Conservation (phyloP, 2,113 vertebrate genomes). For the Brienomyrus longianalis region DNA sequence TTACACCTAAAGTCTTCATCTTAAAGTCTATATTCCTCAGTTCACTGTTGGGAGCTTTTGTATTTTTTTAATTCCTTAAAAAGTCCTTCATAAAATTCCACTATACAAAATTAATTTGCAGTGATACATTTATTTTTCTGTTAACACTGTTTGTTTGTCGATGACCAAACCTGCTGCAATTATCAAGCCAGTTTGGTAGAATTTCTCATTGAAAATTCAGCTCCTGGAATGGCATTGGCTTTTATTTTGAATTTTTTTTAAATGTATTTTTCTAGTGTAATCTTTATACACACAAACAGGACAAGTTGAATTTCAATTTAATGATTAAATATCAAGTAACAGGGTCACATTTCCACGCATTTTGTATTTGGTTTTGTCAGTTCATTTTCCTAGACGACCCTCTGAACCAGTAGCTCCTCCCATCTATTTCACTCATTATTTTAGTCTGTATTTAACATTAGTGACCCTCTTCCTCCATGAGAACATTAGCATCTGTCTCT, state of each 20-base stretch:
- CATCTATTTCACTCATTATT: neutral
- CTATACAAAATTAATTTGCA: neutral
- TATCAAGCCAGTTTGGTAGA: neutral
- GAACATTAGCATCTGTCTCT: neutral
- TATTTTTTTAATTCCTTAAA: neutral
- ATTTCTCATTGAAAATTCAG: neutral
- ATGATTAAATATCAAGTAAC: neutral
- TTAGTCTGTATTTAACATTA: neutral
- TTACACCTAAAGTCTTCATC: neutral
- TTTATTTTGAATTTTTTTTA: neutral
- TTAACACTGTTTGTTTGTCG: neutral
- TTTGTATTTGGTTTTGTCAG: neutral
- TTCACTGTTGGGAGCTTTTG: neutral
- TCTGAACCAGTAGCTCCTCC: neutral
- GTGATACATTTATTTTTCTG: neutral
- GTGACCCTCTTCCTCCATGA: neutral
- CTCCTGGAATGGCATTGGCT: neutral
- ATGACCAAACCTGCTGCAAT: neutral
- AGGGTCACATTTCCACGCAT: neutral
- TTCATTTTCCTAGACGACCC: neutral
- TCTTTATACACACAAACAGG: neutral
- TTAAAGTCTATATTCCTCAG: neutral
- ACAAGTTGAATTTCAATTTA: neutral
- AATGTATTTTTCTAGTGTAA: neutral
- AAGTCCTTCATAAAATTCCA: neutral